Conservation (phyloP, 1,140 invertebrate genomes). For the Drosophila willistoni region DNA sequence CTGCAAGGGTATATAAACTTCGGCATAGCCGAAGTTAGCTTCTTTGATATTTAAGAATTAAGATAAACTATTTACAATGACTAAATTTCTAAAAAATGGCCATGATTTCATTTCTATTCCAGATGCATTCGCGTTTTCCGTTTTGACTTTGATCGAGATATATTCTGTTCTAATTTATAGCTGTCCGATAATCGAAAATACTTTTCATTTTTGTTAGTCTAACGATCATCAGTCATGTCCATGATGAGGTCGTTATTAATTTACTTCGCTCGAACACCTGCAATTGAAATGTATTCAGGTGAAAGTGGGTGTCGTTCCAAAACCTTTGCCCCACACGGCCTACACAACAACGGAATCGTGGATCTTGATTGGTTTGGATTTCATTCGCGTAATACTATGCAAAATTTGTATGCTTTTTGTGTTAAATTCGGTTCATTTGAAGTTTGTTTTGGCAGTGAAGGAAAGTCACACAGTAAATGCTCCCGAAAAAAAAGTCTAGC, state of each 20-base stretch:
- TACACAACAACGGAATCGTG: background rate
- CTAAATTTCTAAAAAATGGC: conserved; percentile 54
- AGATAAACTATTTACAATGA: conserved; percentile 30
- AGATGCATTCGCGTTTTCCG: background rate
- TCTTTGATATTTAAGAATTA: background rate
- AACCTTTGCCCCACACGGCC: background rate
- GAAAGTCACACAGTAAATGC: conserved; percentile 15
- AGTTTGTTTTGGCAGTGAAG: conserved; percentile 18
- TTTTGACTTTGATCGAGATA: conserved; percentile 36
- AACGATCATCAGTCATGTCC: too few species aligned
- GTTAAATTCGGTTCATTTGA: background rate
- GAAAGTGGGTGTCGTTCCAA: too few species aligned
- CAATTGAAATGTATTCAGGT: too few species aligned
- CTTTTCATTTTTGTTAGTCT: conserved; percentile 30
- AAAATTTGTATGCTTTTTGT: conserved; percentile 43
- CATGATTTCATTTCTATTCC: conserved; percentile 25
- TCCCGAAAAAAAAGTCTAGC: conserved; percentile 13
- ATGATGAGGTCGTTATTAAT: too few species aligned
- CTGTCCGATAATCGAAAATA: conserved; percentile 55
- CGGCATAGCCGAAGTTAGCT: too few species aligned
- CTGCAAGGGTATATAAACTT: too few species aligned
- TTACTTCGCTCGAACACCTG: too few species aligned
- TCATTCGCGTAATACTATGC: conserved; percentile 52
- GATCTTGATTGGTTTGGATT: conserved; percentile 7
- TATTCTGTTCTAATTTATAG: conserved; percentile 24